These are phyloP conservation scores for Xiphorhynchus elegans DNA, from an alignment of 2,113 vertebrate genomes.

Conservation along the genomic window DNA sequence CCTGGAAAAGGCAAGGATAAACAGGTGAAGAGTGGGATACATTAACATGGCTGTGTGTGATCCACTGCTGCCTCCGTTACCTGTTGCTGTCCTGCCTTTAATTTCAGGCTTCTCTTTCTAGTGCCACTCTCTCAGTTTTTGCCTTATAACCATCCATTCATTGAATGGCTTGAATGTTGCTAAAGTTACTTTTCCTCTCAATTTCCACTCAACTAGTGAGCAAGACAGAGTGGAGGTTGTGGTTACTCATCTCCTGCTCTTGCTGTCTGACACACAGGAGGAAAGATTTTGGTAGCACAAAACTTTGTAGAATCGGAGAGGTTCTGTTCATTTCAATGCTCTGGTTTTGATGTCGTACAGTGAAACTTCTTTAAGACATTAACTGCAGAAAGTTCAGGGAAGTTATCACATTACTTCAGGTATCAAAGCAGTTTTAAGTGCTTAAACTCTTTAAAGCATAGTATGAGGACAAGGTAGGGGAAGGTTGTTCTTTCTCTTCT, in stretches of 20 bases:
- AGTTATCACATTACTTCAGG: neutral
- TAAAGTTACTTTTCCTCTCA: neutral
- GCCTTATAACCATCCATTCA: neutral
- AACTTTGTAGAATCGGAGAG: no score
- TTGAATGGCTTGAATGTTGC: neutral
- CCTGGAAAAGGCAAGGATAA: neutral
- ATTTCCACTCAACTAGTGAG: neutral
- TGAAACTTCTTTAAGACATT: neutral
- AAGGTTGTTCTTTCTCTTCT: neutral
- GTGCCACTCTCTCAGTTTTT: neutral
- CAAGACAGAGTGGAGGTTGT: neutral
- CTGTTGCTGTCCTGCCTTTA: neutral
- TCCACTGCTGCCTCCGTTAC: neutral
- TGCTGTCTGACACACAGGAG: rapidly evolving
- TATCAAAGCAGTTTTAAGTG: neutral
- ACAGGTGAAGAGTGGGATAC: neutral
- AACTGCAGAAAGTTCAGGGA: neutral
- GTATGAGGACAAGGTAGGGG: no score
- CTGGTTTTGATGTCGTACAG: neutral
- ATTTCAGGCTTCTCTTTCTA: neutral
- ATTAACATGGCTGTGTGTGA: neutral
- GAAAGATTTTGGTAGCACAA: neutral
- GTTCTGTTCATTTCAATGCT: neutral
- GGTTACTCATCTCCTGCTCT: neutral
- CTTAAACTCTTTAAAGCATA: neutral